Percentiles rank a stretch among this genome's conserved stretches.
Evolutionary conservation across 1,140 invertebrate species (phyloP).

Genomic region (Lucilia cuprina): DNA sequence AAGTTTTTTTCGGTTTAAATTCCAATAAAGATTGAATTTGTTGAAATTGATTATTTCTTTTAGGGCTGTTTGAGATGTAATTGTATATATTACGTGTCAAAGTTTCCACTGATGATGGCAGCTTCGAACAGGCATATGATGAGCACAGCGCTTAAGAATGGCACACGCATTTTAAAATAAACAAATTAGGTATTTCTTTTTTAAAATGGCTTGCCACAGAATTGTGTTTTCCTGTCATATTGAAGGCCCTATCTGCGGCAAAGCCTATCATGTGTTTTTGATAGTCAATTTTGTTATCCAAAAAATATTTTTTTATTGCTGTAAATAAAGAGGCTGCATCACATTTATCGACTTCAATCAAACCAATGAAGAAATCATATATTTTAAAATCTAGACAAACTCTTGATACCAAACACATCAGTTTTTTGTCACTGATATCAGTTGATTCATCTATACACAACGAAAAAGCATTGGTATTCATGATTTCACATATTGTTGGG

Average conservation of each 20-base stretch:
- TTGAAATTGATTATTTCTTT: too few relatives aligned
- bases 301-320: neutral
- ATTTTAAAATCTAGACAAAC: too few relatives aligned
- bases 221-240: conserved; percentile 3
- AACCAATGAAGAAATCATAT: neutral
- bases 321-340: neutral
- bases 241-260: too few relatives aligned
- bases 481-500: too few relatives aligned
- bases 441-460: too few relatives aligned
- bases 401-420: too few relatives aligned
- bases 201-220: neutral
- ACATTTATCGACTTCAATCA: neutral
- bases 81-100: neutral
- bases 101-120: neutral
- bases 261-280: too few relatives aligned
- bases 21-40: too few relatives aligned
- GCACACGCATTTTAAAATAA: conserved; percentile 11
- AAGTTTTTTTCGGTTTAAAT: too few relatives aligned
- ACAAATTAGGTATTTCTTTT: conserved; percentile 26
- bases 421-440: too few relatives aligned
- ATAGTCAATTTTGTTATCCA: neutral
- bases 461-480: too few relatives aligned
- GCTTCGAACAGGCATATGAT: conserved; percentile 10
- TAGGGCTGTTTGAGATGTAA: neutral
- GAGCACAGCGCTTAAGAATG: neutral